Evolutionary conservation across 2,888 invertebrate genomes (phyloP).

Genomic region (Drosophila setosimentum): DNA sequence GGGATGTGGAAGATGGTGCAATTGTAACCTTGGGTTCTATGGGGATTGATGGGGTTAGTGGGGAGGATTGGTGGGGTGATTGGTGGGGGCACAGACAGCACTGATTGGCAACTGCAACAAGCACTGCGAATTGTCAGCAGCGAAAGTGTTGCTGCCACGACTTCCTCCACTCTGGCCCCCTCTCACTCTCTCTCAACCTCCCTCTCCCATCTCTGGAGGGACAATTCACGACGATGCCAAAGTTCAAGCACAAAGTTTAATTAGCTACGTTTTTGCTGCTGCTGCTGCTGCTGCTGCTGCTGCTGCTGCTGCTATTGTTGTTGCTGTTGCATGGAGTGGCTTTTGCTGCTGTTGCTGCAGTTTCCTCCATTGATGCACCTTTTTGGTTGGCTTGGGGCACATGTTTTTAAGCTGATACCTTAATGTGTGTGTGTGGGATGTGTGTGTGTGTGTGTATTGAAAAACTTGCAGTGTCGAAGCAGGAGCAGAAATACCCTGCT

Average conservation of each 20-base stretch:
- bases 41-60: neutral
- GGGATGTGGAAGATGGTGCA: too few relatives aligned
- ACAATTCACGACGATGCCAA: constrained; percentile 41
- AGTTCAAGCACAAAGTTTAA: constrained; percentile 79
- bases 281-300: constrained; percentile 17
- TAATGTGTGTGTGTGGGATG: constrained; percentile 14
- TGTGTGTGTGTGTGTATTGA: constrained; percentile 39
- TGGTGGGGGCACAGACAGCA: constrained; percentile 1
- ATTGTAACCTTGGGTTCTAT: too few relatives aligned
- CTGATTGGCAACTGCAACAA: constrained; percentile 33
- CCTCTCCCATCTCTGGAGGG: neutral
- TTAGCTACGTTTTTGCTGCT: constrained; percentile 69
- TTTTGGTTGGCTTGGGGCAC: constrained; percentile 53
- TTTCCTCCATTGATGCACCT: constrained; percentile 75
- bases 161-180: neutral
- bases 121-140: constrained; percentile 22
- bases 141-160: constrained; percentile 68
- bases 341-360: constrained; percentile 46
- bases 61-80: neutral
- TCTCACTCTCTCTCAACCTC: neutral
- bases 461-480: constrained; percentile 70
- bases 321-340: constrained; percentile 53
- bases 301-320: constrained; percentile 21
- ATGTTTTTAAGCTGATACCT: constrained; percentile 64
- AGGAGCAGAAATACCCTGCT: constrained; percentile 52